phyloP scores from a whole-genome alignment of 2,888 invertebrate species.

The Heliconius ismenius region DNA sequence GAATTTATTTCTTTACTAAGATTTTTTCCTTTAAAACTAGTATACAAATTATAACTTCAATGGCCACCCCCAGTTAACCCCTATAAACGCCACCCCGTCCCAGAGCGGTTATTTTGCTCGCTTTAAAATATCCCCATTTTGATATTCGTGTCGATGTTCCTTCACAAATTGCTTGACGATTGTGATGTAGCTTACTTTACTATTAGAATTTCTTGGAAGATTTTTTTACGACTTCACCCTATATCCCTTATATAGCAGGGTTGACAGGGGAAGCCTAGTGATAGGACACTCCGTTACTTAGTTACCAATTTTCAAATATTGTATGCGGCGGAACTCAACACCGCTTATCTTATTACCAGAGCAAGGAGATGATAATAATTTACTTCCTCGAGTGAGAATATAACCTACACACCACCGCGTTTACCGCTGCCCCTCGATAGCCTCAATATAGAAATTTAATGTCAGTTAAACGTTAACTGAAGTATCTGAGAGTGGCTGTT shows the following conservation, averaged over 20 bases:
- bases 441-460: not conserved
- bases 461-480: not conserved
- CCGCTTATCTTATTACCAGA: not conserved
- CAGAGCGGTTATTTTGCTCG: slow-evolving; percentile 63
- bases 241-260: not conserved
- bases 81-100: slow-evolving; percentile 60
- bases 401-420: not conserved
- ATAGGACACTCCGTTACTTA: not conserved
- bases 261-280: not conserved
- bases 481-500: slow-evolving; percentile 2
- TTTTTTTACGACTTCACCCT: not conserved
- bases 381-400: not conserved
- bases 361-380: not conserved
- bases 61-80: slow-evolving; percentile 49
- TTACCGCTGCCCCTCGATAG: not conserved
- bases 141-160: slow-evolving; percentile 40
- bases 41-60: slow-evolving; percentile 26
- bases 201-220: not conserved
- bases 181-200: slow-evolving; percentile 26
- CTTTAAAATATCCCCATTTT: slow-evolving; percentile 59
- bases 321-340: no score
- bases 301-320: no score
- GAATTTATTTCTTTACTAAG: no score
- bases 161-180: slow-evolving; percentile 39
- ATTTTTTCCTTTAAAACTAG: slow-evolving; percentile 1